These are phyloP conservation scores for Scalopus aquaticus DNA, from an alignment of 2,113 vertebrate genomes.

Conservation along the genomic window DNA sequence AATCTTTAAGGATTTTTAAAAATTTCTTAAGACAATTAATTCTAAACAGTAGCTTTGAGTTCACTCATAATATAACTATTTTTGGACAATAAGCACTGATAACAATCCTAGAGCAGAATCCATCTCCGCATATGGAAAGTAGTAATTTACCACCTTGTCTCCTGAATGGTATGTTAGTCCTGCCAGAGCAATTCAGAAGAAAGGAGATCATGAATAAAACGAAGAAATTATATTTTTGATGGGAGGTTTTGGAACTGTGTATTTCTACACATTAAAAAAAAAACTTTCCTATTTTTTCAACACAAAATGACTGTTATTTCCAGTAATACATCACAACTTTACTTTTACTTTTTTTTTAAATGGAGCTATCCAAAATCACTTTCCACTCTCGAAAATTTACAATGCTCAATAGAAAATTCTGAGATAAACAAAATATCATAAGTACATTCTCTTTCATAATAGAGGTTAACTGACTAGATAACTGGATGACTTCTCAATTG, in stretches of 20 bases:
- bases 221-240: conserved; percentile 12
- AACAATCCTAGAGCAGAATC: background rate
- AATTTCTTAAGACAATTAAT: background rate
- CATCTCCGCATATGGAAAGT: background rate
- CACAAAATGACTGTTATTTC: background rate
- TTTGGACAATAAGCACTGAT: background rate
- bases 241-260: background rate
- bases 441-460: background rate
- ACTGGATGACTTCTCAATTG: background rate
- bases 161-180: background rate
- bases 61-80: background rate
- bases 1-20: background rate
- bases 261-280: background rate
- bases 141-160: background rate
- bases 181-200: conserved; percentile 4
- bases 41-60: background rate
- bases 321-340: background rate
- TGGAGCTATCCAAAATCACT: conserved; percentile 1
- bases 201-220: background rate
- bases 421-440: conserved; percentile 24
- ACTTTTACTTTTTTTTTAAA: background rate
- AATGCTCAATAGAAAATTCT: conserved; percentile 9
- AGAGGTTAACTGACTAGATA: background rate
- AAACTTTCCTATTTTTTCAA: background rate
- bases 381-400: conserved; percentile 23